These are phyloP conservation scores for Polyodon spathula DNA, from an alignment of 2,113 vertebrate genomes.

Conservation along the genomic window DNA sequence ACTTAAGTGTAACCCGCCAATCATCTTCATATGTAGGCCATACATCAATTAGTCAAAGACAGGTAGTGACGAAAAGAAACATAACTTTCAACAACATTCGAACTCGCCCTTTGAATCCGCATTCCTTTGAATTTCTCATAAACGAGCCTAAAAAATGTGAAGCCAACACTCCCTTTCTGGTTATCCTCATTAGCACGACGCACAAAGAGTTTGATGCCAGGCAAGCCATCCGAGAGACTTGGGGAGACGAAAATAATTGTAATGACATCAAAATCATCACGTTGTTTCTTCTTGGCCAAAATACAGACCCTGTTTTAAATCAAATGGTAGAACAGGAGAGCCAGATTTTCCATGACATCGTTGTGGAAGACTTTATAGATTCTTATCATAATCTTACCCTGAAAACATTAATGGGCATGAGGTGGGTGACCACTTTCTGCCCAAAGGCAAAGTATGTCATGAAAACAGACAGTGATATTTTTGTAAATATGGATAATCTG, in stretches of 20 bases:
- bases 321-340: slow-evolving; percentile 98
- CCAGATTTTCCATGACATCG: slow-evolving; percentile 95
- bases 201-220: slow-evolving; percentile 96
- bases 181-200: slow-evolving; percentile 94
- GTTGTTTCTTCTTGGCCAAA: slow-evolving; percentile 86
- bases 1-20: slow-evolving; percentile 83
- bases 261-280: slow-evolving; percentile 81
- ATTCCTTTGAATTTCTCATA: slow-evolving; percentile 86
- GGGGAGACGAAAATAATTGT: slow-evolving; percentile 92
- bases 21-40: slow-evolving; percentile 78
- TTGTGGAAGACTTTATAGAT: slow-evolving; percentile 93
- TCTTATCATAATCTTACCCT: slow-evolving; percentile 97
- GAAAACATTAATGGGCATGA: slow-evolving; percentile 96
- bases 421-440: slow-evolving; percentile 92
- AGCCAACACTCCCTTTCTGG: slow-evolving; percentile 72
- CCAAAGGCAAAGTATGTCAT: slow-evolving; percentile 93
- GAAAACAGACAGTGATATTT: slow-evolving; percentile 98
- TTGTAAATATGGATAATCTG: slow-evolving; percentile 98
- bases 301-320: slow-evolving; percentile 78
- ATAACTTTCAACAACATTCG: slow-evolving; percentile 87
- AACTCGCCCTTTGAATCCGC: slow-evolving; percentile 89
- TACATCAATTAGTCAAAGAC: slow-evolving; percentile 65
- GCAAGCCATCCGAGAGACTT: slow-evolving; percentile 93
- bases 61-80: slow-evolving; percentile 68
- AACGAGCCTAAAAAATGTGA: slow-evolving; percentile 93